Evolutionary conservation across 2,888 invertebrate genomes (phyloP).

Genomic region (Silvanus unidentatus): DNA sequence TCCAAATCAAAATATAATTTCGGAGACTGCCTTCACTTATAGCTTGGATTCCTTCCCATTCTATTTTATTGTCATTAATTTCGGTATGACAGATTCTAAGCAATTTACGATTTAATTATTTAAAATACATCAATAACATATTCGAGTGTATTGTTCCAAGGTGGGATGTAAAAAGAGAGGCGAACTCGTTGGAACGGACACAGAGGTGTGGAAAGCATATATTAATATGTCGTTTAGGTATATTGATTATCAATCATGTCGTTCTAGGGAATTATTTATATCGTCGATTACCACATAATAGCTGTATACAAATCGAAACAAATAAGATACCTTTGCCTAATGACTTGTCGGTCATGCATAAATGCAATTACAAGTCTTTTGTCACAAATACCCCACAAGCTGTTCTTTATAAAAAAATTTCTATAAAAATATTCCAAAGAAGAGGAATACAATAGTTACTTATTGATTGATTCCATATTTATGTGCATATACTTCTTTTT

Average conservation of each 20-base stretch:
- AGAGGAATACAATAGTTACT: too few species aligned
- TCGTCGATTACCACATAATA: constrained; percentile 31
- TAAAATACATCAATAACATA: too few species aligned
- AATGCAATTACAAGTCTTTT: constrained; percentile 20
- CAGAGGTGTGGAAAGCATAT: constrained; percentile 38
- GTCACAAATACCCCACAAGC: not conserved
- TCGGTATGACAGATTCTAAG: too few species aligned
- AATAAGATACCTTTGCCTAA: constrained; percentile 24
- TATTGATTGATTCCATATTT: too few species aligned
- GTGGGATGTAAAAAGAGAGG: too few species aligned
- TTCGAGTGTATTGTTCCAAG: too few species aligned
- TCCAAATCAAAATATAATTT: constrained; percentile 37
- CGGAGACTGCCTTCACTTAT: constrained; percentile 7
- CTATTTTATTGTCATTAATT: too few species aligned
- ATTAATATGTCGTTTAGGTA: constrained; percentile 45
- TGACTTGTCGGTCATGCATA: constrained; percentile 26
- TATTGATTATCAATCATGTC: constrained; percentile 43
- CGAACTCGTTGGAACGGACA: not conserved
- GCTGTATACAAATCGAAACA: constrained; percentile 20
- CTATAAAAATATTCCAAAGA: too few species aligned
- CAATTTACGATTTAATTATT: too few species aligned
- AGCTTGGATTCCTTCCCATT: not conserved
- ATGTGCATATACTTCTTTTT: too few species aligned
- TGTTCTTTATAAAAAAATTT: too few species aligned
- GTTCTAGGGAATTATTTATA: constrained; percentile 30